Evolutionary conservation across 2,888 invertebrate genomes (phyloP), one percentile per base, ranked within the genome.

Genomic region (Dascillus cervinus): DNA sequence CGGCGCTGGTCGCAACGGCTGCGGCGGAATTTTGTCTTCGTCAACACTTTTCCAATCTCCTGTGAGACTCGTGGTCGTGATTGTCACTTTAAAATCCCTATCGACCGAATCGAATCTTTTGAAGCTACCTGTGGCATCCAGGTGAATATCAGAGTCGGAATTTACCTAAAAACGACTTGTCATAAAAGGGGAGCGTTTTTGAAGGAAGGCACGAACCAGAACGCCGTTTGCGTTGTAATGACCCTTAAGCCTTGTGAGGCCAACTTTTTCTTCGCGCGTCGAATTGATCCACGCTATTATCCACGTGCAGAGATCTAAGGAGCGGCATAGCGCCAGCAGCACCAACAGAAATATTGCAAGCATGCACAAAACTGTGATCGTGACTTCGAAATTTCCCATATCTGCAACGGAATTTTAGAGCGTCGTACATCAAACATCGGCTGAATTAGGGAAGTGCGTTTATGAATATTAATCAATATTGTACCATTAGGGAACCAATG

Each of bases 151-250:
- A 2, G 77, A 76, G 37, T 78, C 77, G 1, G 77, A 77, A 46
- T 74, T 72, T 17, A 77, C 72, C 77, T 78, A 56, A 8, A 56
- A 56, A 23, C 11, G 12, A 3, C 5, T 23, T 23, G 3, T 11
- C 3, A 4, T 9, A 4, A 1, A 5, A 9, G 3, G 3, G n/a
- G n/a, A 3, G 11, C 12, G 3, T 23, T 23, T 11, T 12, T 24
- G 13, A 10, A 2, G 8, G 2, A 31, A 31, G 22, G 13, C 6
- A 12, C 14, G 69, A 58, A 79, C 79, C 69, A 79, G 66, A 55
- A 74, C 77, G 45, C 79, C 79, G 51, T 79, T 78, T 12, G 77
- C 74, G 54, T 77, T 75, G 52, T 75, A 78, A 35, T 76, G 67
- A 12, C 70, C 71, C 42, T 64, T 66, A 13, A 67, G 58, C 42